These are phyloP conservation scores for Heliothis subflexa DNA, from an alignment of 1,140 invertebrate species.

Conservation along the genomic window DNA sequence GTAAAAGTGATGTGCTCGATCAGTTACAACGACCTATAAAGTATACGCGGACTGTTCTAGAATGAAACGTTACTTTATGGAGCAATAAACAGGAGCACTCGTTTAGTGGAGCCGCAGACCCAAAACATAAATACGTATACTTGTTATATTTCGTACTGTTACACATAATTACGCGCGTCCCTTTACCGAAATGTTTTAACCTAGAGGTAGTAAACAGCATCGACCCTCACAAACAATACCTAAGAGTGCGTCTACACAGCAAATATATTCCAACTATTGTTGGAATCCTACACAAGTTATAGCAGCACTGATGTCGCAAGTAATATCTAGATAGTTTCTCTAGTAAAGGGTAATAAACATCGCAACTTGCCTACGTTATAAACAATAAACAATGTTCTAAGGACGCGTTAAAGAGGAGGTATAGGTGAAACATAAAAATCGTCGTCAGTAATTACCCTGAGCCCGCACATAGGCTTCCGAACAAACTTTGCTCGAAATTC, in stretches of 20 bases:
- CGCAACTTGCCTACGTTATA: neutral
- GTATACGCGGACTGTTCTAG: slow-evolving; percentile 57
- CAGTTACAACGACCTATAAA: slow-evolving; percentile 60
- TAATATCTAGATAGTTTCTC: neutral
- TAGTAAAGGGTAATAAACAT: neutral
- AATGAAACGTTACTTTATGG: slow-evolving; percentile 63
- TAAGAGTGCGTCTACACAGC: neutral
- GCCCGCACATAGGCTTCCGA: slow-evolving; percentile 53
- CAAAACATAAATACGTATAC: slow-evolving; percentile 24
- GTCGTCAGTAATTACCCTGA: slow-evolving; percentile 48
- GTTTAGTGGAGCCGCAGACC: slow-evolving; percentile 48
- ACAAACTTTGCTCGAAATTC: slow-evolving; percentile 55
- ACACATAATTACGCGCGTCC: slow-evolving; percentile 23
- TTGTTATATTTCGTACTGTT: slow-evolving; percentile 38
- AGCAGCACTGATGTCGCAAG: neutral
- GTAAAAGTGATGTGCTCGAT: slow-evolving; percentile 55
- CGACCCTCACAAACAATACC: neutral
- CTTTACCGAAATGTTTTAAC: slow-evolving; percentile 32
- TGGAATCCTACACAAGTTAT: neutral
- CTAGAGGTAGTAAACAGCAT: neutral
- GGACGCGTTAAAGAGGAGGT: slow-evolving; percentile 5
- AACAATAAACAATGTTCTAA: slow-evolving; percentile 13
- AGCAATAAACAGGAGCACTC: slow-evolving; percentile 57
- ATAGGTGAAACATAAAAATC: slow-evolving; percentile 45
- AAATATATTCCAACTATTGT: neutral